phyloP scores from a whole-genome alignment of 2,113 vertebrate genomes.

The Tylochromis polylepis region DNA sequence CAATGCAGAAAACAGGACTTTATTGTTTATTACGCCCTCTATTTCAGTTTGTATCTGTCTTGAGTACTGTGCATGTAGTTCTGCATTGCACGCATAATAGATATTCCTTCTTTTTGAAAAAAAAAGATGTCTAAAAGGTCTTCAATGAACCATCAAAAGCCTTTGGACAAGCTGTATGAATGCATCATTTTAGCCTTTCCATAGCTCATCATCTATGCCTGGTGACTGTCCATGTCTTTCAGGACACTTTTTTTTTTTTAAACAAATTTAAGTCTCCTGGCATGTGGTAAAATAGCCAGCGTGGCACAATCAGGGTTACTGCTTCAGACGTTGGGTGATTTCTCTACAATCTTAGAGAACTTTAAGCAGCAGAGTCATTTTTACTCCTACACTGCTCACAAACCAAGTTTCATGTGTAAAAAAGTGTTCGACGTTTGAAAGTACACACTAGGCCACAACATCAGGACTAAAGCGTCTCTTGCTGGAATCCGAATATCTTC shows the following conservation, averaged over 20 bases:
- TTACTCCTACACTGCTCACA: not conserved
- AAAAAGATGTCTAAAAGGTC: not conserved
- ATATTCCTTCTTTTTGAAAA: not conserved
- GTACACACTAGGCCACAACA: not conserved
- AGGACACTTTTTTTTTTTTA: not conserved
- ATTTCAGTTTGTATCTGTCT: not conserved
- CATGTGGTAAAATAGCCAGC: not conserved
- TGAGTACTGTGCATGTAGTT: not conserved
- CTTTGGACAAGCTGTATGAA: not conserved
- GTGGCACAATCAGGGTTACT: not conserved
- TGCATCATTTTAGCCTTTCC: not conserved
- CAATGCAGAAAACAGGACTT: not conserved
- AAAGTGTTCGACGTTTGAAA: not conserved
- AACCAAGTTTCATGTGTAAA: not conserved
- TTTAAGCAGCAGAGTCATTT: not conserved
- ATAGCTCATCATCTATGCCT: not conserved
- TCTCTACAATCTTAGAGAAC: not conserved
- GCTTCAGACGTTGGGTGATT: not conserved
- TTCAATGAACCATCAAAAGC: not conserved
- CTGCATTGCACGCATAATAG: not conserved
- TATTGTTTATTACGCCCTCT: not conserved
- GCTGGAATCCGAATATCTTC: not conserved
- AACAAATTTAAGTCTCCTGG: not conserved
- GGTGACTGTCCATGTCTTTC: not conserved
- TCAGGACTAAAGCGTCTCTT: not conserved